These are phyloP conservation scores for Sisor rabdophorus DNA, from an alignment of 2,113 vertebrate genomes.

Conservation along the genomic window DNA sequence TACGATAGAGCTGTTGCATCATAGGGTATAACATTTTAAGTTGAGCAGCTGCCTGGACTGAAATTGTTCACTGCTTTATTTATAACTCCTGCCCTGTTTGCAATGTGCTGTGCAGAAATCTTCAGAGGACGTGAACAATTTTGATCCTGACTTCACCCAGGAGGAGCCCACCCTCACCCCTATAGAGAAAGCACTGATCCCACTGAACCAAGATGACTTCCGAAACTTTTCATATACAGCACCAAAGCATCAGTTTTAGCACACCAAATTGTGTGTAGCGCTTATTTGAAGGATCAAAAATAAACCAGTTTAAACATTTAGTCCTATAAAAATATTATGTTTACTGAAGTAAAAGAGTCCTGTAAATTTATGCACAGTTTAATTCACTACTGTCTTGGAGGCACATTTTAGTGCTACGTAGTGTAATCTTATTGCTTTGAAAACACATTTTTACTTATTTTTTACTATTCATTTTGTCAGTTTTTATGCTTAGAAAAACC, in stretches of 20 bases:
- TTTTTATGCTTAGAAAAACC: neutral
- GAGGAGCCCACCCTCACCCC: constrained; percentile 94
- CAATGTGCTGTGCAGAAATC: constrained; percentile 76
- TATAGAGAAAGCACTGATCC: constrained; percentile 84
- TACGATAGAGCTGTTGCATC: too few species aligned
- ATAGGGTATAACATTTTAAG: too few species aligned
- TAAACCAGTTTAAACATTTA: constrained; percentile 3
- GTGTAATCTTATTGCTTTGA: neutral
- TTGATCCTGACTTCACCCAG: constrained; percentile 95
- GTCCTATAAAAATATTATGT: neutral
- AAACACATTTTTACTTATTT: neutral
- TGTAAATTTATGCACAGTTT: neutral
- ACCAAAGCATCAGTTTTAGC: constrained; percentile 67
- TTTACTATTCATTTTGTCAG: neutral
- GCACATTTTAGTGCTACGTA: neutral
- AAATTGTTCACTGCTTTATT: constrained; percentile 19
- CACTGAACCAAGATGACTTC: constrained; percentile 92
- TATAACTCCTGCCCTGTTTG: constrained; percentile 27
- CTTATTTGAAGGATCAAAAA: constrained; percentile 10
- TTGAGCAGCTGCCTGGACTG: neutral
- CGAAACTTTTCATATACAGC: constrained; percentile 91
- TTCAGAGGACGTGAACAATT: constrained; percentile 95
- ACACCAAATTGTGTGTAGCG: neutral
- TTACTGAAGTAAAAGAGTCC: neutral
- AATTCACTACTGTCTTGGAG: constrained; percentile 1